Percentiles rank a stretch among this genome's conserved stretches.
Evolutionary conservation across 2,797 vertebrate species (phyloP).

Genomic region (Ctenochaetus hawaiiensis): DNA sequence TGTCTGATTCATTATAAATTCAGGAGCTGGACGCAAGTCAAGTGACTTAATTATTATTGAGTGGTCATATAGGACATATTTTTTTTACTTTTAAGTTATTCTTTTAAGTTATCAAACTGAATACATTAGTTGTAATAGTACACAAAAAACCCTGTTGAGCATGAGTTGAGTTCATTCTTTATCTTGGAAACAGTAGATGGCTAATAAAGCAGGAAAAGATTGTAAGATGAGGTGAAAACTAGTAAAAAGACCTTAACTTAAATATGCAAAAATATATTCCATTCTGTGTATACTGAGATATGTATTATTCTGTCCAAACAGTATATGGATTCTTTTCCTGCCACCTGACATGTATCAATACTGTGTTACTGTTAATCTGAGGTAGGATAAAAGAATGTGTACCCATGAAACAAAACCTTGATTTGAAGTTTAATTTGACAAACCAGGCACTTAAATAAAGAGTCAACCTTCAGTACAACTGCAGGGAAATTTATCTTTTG

Average conservation of each 20-base stretch:
- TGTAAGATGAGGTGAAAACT: not conserved
- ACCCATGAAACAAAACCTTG: not conserved
- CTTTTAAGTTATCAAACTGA: too few species aligned
- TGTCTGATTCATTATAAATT: not conserved
- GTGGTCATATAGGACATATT: not conserved
- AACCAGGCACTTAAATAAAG: not conserved
- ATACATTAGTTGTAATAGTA: too few species aligned
- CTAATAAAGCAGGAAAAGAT: not conserved
- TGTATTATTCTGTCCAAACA: not conserved
- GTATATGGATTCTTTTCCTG: not conserved
- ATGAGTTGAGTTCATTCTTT: too few species aligned
- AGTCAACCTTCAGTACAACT: not conserved
- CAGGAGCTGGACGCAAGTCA: not conserved
- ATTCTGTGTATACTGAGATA: not conserved
- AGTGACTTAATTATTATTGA: not conserved
- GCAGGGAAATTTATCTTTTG: not conserved
- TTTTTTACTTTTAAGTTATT: too few species aligned
- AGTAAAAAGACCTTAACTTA: not conserved
- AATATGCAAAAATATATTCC: too few species aligned
- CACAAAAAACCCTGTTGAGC: too few species aligned
- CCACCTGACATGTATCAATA: not conserved
- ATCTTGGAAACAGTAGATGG: not conserved
- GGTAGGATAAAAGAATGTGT: too few species aligned
- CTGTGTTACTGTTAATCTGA: not conserved
- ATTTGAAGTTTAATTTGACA: not conserved